A percentile compares a stretch with the other conserved stretches of the same genome.
phyloP scores from a whole-genome alignment of 2,888 invertebrate species.

The Saturnia pavonia region DNA sequence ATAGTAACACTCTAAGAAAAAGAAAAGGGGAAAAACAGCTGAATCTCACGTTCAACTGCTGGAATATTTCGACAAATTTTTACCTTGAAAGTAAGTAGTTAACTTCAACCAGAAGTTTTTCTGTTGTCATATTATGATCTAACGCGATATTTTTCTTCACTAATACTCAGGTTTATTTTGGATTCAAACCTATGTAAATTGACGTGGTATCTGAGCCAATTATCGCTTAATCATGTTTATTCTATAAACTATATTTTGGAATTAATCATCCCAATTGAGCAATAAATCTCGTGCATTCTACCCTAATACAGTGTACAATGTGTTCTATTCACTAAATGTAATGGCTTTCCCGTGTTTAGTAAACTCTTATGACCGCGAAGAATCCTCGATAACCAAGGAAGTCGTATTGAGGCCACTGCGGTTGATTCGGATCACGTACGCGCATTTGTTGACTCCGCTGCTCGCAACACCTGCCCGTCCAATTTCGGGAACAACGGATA shows the following conservation, averaged over 20 bases:
- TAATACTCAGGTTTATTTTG: too few relatives aligned
- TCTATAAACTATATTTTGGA: not conserved
- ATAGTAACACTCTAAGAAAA: too few relatives aligned
- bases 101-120: too few relatives aligned
- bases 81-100: too few relatives aligned
- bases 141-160: too few relatives aligned
- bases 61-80: too few relatives aligned
- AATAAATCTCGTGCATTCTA: not conserved
- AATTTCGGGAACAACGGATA: slow-evolving; percentile 4
- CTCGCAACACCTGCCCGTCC: slow-evolving; percentile 13
- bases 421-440: slow-evolving; percentile 13
- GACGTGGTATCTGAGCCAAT: not conserved
- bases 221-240: not conserved
- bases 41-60: too few relatives aligned
- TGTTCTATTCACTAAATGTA: not conserved
- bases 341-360: slow-evolving; percentile 11
- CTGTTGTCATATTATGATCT: too few relatives aligned
- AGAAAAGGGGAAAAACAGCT: too few relatives aligned
- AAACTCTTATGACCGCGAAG: slow-evolving; percentile 1
- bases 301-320: not conserved
- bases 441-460: slow-evolving; percentile 8
- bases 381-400: slow-evolving; percentile 6
- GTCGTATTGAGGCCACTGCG: slow-evolving; percentile 8
- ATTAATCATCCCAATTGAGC: not conserved
- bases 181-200: too few relatives aligned